A percentile compares a stretch with the other conserved stretches of the same genome.
Conservation (phyloP, 2,888 invertebrate genomes). For the Darwinula stevensoni region DNA sequence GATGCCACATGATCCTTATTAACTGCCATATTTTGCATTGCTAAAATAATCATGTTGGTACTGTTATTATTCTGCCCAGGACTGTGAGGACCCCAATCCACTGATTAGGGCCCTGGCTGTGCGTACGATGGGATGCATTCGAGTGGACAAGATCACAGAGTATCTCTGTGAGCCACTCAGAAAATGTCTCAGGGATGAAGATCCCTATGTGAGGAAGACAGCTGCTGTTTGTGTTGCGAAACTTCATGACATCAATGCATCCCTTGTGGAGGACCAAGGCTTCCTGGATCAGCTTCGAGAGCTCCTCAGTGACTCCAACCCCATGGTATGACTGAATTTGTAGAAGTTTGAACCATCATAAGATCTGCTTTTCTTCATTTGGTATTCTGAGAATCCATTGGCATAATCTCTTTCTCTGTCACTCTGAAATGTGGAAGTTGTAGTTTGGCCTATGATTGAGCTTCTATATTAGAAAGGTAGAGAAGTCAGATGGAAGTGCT, state of each 20-base stretch:
- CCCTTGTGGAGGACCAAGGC: conserved; percentile 50
- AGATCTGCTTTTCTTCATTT: too few species aligned
- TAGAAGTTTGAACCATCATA: conserved; percentile 5
- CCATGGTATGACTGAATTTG: too few species aligned
- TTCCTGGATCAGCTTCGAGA: conserved; percentile 91
- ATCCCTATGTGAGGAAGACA: conserved; percentile 91
- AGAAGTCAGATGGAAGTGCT: too few species aligned
- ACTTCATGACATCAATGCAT: conserved; percentile 71
- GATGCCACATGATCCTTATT: too few species aligned
- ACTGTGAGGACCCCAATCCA: conserved; percentile 98
- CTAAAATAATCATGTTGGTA: not conserved
- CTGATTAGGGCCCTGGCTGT: conserved; percentile 92
- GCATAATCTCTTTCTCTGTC: too few species aligned
- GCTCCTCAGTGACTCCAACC: conserved; percentile 89
- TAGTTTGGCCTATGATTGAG: too few species aligned
- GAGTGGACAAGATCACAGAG: conserved; percentile 98
- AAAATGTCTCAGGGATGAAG: conserved; percentile 42
- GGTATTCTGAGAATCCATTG: too few species aligned
- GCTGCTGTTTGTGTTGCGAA: conserved; percentile 99
- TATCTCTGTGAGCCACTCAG: conserved; percentile 72
- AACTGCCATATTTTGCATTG: not conserved
- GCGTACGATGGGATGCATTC: conserved; percentile 96
- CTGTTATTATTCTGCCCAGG: conserved; percentile 29
- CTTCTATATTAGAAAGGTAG: too few species aligned
- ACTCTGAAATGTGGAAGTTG: too few species aligned